These are phyloP conservation scores for Dolichoris vasculosae DNA, from an alignment of 1,140 invertebrate species.

Conservation along the genomic window DNA sequence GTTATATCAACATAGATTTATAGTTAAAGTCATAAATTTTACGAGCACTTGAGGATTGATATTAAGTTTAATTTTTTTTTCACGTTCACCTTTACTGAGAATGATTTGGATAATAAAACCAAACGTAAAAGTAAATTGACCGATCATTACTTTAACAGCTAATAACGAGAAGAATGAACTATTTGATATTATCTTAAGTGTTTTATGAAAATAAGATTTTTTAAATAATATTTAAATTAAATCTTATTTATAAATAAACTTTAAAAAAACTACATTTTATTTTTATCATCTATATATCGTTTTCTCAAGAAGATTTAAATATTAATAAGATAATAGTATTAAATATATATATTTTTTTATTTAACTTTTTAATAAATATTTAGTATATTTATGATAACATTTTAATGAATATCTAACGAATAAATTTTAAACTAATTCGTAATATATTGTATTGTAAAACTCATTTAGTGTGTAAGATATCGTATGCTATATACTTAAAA, in stretches of 20 bases:
- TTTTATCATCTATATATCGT: background rate
- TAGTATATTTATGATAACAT: no score
- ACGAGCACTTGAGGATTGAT: background rate
- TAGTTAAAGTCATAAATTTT: conserved; percentile 27
- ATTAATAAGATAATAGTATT: background rate
- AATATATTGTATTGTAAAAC: no score
- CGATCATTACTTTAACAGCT: conserved; percentile 10
- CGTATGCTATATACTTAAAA: no score
- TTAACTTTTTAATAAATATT: no score
- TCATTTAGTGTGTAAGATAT: no score
- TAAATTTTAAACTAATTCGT: no score
- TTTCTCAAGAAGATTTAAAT: background rate
- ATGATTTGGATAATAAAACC: conserved; percentile 17
- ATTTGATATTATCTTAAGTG: background rate
- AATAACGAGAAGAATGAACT: background rate
- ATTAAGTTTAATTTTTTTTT: conserved; percentile 28
- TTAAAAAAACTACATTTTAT: background rate
- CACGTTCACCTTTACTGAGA: background rate
- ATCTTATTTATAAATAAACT: background rate
- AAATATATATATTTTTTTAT: no score
- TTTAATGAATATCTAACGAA: no score
- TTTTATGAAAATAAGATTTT: conserved; percentile 8
- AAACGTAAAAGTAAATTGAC: conserved; percentile 1
- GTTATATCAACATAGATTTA: background rate
- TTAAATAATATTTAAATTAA: background rate